Base-by-base conservation (phyloP, 2,113 vertebrate species). In the Elephantulus edwardii region DNA sequence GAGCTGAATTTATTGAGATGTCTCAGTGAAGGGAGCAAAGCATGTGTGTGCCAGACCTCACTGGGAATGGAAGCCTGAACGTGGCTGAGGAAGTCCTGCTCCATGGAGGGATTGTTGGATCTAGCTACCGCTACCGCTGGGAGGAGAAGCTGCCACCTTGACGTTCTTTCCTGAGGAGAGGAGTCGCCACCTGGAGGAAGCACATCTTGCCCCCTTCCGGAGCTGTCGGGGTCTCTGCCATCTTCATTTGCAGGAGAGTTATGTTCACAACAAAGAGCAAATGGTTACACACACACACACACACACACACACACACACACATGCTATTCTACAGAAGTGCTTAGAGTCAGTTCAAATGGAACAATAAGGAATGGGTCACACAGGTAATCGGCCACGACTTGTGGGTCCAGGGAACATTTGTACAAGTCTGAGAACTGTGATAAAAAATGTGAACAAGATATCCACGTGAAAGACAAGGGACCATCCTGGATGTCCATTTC, bases 1-100 rank as follows among this genome's bases (percentile, higher is more conserved):
- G 54, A 93, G 52, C 78, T 81, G 71, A 94, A 86, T 94, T 91
- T 91, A 91, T 72, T n/a, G 66, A 95, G 92, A 88, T 78, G 89
- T 5, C 88, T 93, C 87, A 60, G 83, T 92, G 48, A 83, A 64
- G 40, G 50, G 85, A 86, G 75, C 22, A n/a, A 82, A 46, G 35
- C 1, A 0, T 28, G 28, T 13, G 24, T 40, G 13, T 0, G 0
- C 42, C 80, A 58, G 83, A 54, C n/a, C 62, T 88, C 77, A 11
- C 72, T 35, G 66, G 26, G 46, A 72, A 26, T 22, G 64, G 80
- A 72, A 74, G 44, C 0, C 0, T 70, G 58, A 28, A 2, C 20
- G 66, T 75, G 33, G n/a, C 64, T 22, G 28, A 16, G 40, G 71
- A 91, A 50, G 72, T 16, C 20, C 11, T 40, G 74, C 11, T 70